Conservation (phyloP, 2,113 vertebrate species). For the Misgurnus mizolepis region DNA sequence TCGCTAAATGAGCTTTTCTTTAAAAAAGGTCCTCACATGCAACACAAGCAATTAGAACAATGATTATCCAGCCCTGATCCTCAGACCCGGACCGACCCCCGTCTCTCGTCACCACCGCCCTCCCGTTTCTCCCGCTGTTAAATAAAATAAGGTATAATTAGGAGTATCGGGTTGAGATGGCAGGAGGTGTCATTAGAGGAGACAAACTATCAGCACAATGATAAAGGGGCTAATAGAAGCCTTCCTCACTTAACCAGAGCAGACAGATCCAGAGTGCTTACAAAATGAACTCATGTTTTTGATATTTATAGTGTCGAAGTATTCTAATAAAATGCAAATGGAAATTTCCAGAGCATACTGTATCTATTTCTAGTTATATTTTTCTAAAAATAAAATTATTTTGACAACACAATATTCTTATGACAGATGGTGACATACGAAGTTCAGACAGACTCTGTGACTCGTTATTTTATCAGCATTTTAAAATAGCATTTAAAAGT, state of each 20-base stretch:
- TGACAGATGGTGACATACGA: no score
- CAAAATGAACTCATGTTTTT: background rate
- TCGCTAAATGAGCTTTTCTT: slow-evolving; percentile 37
- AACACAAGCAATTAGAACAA: slow-evolving; percentile 41
- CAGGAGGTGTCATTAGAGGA: slow-evolving; percentile 49
- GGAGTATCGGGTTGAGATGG: slow-evolving; percentile 52
- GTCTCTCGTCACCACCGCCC: background rate
- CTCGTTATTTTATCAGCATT: no score
- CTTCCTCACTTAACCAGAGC: slow-evolving; percentile 13
- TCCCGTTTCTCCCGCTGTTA: slow-evolving; percentile 46
- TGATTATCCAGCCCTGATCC: slow-evolving; percentile 40
- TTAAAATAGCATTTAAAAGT: no score
- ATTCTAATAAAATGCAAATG: background rate
- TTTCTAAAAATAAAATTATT: background rate
- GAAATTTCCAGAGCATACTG: background rate
- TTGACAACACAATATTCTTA: no score
- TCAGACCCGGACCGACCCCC: background rate
- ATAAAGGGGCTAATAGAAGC: slow-evolving; percentile 25
- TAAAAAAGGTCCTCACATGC: slow-evolving; percentile 24
- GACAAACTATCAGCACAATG: slow-evolving; percentile 51
- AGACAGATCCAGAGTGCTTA: slow-evolving; percentile 8
- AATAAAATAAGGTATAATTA: slow-evolving; percentile 58
- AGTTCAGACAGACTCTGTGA: no score
- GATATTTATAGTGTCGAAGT: background rate
- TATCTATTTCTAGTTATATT: background rate